phyloP scores from a whole-genome alignment of 2,113 vertebrate species.

The Trogon melanurus region DNA sequence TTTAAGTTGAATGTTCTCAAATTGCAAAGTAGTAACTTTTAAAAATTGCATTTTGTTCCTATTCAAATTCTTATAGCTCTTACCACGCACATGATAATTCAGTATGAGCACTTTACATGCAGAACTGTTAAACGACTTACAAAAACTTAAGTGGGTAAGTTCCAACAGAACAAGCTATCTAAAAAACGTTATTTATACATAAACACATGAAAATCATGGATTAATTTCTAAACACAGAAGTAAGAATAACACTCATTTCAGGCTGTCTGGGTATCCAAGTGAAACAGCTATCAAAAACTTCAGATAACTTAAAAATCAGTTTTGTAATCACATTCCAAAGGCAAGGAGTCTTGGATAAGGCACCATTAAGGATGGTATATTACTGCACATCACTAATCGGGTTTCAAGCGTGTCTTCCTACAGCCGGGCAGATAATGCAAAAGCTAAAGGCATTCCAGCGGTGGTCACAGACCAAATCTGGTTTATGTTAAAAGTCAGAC shows the following conservation, averaged over 20 bases:
- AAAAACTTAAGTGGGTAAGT: neutral
- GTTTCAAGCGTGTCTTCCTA: neutral
- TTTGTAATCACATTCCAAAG: neutral
- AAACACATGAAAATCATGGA: neutral
- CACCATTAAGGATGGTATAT: accelerated
- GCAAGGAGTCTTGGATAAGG: neutral
- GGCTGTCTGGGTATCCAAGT: neutral
- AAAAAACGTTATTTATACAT: neutral
- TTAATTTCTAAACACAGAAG: neutral
- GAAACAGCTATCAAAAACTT: neutral
- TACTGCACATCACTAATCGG: neutral
- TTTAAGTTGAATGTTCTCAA: neutral
- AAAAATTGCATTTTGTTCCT: neutral
- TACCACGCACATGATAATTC: neutral
- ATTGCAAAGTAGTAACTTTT: neutral
- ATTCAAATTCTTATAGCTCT: neutral
- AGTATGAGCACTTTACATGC: neutral
- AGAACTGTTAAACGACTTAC: neutral
- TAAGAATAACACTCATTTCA: neutral
- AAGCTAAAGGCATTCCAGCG: neutral
- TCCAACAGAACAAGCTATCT: neutral
- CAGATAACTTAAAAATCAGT: neutral
- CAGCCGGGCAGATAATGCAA: accelerated
- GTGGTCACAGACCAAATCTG: neutral
- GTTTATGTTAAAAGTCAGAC: neutral